Evolutionary conservation across 1,140 invertebrate genomes (phyloP), one percentile per base, ranked within the genome.

Genomic region (Mycetomoellerius zeteki): DNA sequence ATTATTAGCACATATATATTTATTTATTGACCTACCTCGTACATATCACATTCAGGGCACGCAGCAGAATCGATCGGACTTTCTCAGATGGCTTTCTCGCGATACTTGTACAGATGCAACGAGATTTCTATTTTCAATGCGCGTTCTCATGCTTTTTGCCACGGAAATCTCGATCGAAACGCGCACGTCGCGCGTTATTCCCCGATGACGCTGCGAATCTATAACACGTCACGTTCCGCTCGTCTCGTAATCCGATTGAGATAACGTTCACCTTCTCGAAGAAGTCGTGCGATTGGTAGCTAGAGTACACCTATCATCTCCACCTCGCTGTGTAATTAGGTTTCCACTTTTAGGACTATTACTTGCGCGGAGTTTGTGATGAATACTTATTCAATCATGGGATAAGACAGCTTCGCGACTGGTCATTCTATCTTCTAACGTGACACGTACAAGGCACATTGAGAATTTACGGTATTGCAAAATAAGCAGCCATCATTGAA

Each of bases 171-270:
- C 80, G 80, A 82, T 58, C 37, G 52, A 82, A 73, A 60, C 67
- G 67, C 52, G 78, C 50, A 54, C 33, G 33, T 67, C 33, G 33
- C 65, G 65, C 21, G 80, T 24, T 37, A 73, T 73, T 82, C 80
- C n/a, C 37, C 69, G 80, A 84, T 84, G 80, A 84, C 80, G 37
- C 37, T 72, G 80, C 80, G 78, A 75, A 75, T 84, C 80, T 50
- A 56, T 71, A 73, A 84, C 43, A 56, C 80, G 80, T 65, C 72
- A 43, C 82, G 82, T 64, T 56, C 43, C 56, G 71, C 73, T 43
- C 56, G 69, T 76, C 82, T 64, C 73, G 67, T 37, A 60, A 27
- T 62, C 82, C 43, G 82, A 85, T 78, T 77, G 72, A 85, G 82
- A 85, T 78, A 78, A 75, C 56, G 73, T 64, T 85, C 82, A 30